Conservation (phyloP, 1,140 invertebrate species). For the Hylaeus volcanicus region DNA sequence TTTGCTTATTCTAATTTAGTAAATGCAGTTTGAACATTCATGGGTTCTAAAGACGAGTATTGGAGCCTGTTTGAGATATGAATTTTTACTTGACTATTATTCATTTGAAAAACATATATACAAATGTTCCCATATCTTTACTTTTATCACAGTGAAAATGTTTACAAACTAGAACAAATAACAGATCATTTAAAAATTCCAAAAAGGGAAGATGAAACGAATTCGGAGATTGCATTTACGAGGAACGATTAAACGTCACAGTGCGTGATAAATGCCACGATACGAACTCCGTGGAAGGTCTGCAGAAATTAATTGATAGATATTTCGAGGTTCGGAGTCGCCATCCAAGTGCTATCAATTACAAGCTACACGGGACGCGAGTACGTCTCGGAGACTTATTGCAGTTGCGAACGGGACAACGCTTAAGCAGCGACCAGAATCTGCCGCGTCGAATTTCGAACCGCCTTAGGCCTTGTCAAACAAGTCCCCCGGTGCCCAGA, state of each 20-base stretch:
- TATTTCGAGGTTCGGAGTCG: not conserved
- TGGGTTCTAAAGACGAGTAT: no score
- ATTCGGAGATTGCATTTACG: not conserved
- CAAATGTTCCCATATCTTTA: no score
- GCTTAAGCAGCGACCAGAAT: slow-evolving; percentile 53
- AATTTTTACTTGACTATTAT: no score
- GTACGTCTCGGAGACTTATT: slow-evolving; percentile 31
- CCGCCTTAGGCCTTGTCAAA: slow-evolving; percentile 48
- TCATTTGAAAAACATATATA: no score
- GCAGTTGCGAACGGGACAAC: slow-evolving; percentile 30
- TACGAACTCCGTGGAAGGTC: not conserved
- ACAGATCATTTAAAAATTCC: no score
- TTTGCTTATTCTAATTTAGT: no score
- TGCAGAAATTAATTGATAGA: not conserved
- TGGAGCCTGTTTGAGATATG: no score
- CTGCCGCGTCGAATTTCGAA: slow-evolving; percentile 10
- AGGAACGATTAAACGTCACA: not conserved
- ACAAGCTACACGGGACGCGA: not conserved
- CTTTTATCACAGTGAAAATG: no score
- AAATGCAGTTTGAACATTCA: no score
- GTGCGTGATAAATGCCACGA: not conserved
- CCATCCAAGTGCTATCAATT: slow-evolving; percentile 20
- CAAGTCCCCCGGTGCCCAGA: slow-evolving; percentile 45
- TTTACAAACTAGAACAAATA: no score
- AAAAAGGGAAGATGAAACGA: no score